Base-by-base conservation (phyloP, 2,888 invertebrate genomes). In the Oligia fasciuncula region DNA sequence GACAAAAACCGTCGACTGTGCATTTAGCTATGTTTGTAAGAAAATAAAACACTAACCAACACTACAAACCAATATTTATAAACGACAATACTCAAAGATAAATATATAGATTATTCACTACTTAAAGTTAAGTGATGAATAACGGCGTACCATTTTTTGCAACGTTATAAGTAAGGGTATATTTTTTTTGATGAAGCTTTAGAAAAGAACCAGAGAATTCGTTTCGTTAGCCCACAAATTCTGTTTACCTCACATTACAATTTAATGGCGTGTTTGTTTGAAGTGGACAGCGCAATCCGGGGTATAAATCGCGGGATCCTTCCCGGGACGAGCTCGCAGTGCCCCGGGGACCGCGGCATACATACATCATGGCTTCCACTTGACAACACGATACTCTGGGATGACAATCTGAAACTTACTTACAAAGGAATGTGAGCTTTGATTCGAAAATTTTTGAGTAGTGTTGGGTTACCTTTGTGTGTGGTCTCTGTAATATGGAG, bases 291-390 rank as follows among this genome's bases (percentile, higher is more conserved):
- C 75, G 35, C 77, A 89, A 95, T 93, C 94, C 93, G 84, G 85
- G 89, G 90, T 91, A 93, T 94, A 93, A 93, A 94, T 93, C 87
- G 89, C 80, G 60, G 88, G 85, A 88, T 86, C 90, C 91, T 85
- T 79, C 81, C 80, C 82, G 88, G 89, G 90, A 86, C 90, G 89
- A 90, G 81, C 86, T 89, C 85, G 81, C 79, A 87, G 81, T 77
- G 81, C 88, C 87, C 87, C 77, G 67, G 89, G 90, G 91, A 91
- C 85, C 85, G 88, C 87, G 87, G 90, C 91, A 71, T 84, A 91
- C 92, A 94, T 94, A 94, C 92, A 93, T 95, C 94, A 95, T 93
- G 90, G 85, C 88, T 88, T 89, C 84, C 88, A 85, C 92, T 91
- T 92, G 88, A 91, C 88, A 82, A 88, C 85, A 84, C 76, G 87